Base-by-base conservation (phyloP, 2,113 vertebrate genomes). In the Saccopteryx bilineata region DNA sequence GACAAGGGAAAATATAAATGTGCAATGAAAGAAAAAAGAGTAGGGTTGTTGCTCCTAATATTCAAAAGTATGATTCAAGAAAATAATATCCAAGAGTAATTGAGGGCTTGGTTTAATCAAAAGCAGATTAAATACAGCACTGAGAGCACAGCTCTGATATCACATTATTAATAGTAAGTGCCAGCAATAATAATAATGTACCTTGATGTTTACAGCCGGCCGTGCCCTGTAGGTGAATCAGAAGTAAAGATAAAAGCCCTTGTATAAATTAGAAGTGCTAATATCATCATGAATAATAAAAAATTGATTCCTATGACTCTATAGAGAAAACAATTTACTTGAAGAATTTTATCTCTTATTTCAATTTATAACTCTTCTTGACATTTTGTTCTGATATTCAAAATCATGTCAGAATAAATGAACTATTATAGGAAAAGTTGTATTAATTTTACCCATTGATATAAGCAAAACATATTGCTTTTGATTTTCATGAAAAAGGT, bases 401-500 rank as follows among this genome's bases (percentile, higher is more conserved):
- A 9, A 66, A 95, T 74, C 33, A 52, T 33, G 69, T 84, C 81
- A 94, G 24, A 94, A 23, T 63, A 97, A 94, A 97, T 96, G 26
- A 92, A 76, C 69, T 95, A 84, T 48, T 65, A 87, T 54, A 93
- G 82, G 75, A 92, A 91, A 94, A 78, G 48, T 75, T 96, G 72
- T 94, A 94, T 96, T 96, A 96, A 90, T 96, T 97, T 96, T 92
- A 72, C 54, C 84, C 48, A 1, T 86, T 96, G 83, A 85, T 96
- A 83, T 87, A 96, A 97, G 83, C 84, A 98, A 97, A 97, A 94
- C 76, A 96, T 92, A 97, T 83, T 97, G 94, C 87, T 87, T 97
- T 97, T 96, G 92, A 96, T 96, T 97, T 97, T 96, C 96, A 97
- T 96, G 95, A 96, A 97, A 91, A 91, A 98, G 87, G 72, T 93